phyloP scores from a whole-genome alignment of 2,888 invertebrate genomes.

The Drosophila antonietae region DNA sequence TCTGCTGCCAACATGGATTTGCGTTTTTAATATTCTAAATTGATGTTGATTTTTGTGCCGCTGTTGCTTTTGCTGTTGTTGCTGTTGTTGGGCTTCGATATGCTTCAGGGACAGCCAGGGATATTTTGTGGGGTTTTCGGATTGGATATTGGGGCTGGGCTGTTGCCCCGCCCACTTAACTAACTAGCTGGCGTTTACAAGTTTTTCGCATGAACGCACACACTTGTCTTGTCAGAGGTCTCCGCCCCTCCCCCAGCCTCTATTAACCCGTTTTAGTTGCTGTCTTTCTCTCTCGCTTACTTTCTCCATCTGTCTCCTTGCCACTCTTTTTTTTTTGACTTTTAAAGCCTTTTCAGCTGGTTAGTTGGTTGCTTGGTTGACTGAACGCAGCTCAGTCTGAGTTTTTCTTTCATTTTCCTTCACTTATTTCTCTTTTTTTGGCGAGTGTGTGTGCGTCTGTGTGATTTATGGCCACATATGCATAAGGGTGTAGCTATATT shows the following conservation, averaged over 20 bases:
- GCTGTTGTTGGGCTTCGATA: conserved; percentile 36
- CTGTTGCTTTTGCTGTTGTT: conserved; percentile 21
- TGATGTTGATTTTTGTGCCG: conserved; percentile 71
- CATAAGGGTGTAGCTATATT: conserved; percentile 14
- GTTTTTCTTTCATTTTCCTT: conserved; percentile 19
- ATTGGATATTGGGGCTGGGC: conserved; percentile 11
- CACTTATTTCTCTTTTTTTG: neutral
- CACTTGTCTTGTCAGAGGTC: conserved; percentile 76
- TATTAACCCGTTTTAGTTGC: conserved; percentile 70
- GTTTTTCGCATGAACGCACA: conserved; percentile 77
- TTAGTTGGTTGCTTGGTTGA: conserved; percentile 55
- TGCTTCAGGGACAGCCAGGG: conserved; percentile 39
- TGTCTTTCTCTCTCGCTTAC: neutral
- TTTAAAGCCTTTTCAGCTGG: conserved; percentile 61
- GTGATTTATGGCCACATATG: conserved; percentile 62
- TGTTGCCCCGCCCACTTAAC: conserved; percentile 68
- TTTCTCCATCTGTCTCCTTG: neutral
- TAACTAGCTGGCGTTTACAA: conserved; percentile 77
- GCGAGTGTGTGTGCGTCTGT: conserved; percentile 26
- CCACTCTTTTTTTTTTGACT: conserved; percentile 58
- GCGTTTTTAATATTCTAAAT: conserved; percentile 77
- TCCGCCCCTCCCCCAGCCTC: conserved; percentile 47
- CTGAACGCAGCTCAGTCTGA: conserved; percentile 46
- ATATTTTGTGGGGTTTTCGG: neutral
- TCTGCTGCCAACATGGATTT: conserved; percentile 53